phyloP scores from a whole-genome alignment of 1,140 invertebrate genomes.

The Drosophila quadrilineata region DNA sequence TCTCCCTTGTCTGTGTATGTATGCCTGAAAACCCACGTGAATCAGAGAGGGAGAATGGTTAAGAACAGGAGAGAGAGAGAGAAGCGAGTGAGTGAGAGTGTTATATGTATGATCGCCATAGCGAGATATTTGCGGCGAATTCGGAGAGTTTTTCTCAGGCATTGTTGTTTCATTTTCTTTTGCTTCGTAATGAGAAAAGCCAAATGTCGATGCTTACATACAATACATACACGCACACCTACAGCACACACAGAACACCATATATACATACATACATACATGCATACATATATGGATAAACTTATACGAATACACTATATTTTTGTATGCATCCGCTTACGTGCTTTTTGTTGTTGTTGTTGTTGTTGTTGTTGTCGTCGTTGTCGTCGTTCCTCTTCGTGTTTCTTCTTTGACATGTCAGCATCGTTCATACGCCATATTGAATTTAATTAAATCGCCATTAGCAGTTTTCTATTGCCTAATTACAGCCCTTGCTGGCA shows the following conservation, averaged over 20 bases:
- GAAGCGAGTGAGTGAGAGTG: constrained; percentile 28
- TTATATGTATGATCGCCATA: constrained; percentile 29
- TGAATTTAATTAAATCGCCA: constrained; percentile 37
- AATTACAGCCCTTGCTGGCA: constrained; percentile 25
- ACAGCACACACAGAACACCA: neutral
- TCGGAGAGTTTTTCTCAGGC: constrained; percentile 57
- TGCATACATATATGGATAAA: neutral
- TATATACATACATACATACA: neutral
- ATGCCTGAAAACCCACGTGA: constrained; percentile 70
- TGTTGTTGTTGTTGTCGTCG: constrained; percentile 16
- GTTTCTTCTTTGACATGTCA: constrained; percentile 38
- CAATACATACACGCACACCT: constrained; percentile 28
- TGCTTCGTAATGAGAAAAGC: constrained; percentile 51
- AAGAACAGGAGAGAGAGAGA: constrained; percentile 43
- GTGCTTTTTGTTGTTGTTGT: constrained; percentile 20
- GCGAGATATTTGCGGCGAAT: constrained; percentile 66
- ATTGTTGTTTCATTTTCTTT: constrained; percentile 43
- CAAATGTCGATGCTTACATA: constrained; percentile 25
- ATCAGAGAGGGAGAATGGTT: constrained; percentile 61
- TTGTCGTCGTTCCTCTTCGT: constrained; percentile 49
- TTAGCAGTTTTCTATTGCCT: constrained; percentile 42
- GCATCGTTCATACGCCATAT: constrained; percentile 63
- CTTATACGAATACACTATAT: constrained; percentile 12
- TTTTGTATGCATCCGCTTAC: constrained; percentile 26
- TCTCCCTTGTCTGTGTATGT: too few species aligned